A percentile compares a stretch with the other conserved stretches of the same genome.
These are phyloP conservation scores for Cacajao melanocephalus DNA, from an alignment of 2,797 vertebrate species.

Conservation along the genomic window DNA sequence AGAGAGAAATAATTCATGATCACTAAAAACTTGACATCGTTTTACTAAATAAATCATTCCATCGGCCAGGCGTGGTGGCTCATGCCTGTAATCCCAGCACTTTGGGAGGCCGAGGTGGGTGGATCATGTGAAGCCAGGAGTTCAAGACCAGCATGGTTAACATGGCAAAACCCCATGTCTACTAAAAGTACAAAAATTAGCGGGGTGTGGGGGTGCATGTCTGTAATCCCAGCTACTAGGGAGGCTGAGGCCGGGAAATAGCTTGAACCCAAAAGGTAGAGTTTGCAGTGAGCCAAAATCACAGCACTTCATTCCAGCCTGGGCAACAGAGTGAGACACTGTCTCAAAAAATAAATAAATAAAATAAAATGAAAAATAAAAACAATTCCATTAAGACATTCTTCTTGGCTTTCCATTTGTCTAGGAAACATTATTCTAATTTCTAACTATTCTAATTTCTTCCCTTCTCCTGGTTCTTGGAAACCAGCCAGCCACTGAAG, in stretches of 20 bases:
- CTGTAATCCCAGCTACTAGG: neutral
- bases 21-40: neutral
- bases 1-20: neutral
- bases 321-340: neutral
- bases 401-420: neutral
- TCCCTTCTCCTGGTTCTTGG: neutral
- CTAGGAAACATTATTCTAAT: neutral
- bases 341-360: neutral
- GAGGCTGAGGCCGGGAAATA: neutral
- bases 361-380: neutral
- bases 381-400: neutral
- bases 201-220: neutral
- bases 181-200: neutral
- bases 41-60: neutral
- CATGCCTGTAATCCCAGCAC: neutral
- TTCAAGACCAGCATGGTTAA: neutral
- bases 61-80: neutral
- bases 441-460: neutral
- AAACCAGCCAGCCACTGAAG: neutral
- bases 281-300: neutral
- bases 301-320: neutral
- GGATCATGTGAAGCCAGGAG: neutral
- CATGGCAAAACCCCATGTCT: neutral
- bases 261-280: neutral
- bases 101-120: neutral